Percentiles rank a stretch among this genome's conserved stretches.
Evolutionary conservation across 2,113 vertebrate species (phyloP).

Genomic region (Rhombomys opimus): DNA sequence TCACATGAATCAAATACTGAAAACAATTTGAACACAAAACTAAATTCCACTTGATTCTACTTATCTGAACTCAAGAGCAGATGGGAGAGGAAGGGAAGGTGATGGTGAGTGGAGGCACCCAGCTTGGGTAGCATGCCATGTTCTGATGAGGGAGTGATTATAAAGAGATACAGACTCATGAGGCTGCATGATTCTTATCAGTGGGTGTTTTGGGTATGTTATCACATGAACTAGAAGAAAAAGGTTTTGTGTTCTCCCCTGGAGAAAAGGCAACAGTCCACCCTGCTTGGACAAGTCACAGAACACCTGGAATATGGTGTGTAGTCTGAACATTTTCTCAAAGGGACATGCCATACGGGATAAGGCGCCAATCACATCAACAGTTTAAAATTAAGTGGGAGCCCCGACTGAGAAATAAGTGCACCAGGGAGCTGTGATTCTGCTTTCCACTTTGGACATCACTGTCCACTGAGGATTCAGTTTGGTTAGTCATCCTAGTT

Average conservation of each 20-base stretch:
- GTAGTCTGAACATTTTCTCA: too few species aligned
- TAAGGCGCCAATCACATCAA: not conserved
- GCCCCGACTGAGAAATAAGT: too few species aligned
- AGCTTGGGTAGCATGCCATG: not conserved
- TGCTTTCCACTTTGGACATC: not conserved
- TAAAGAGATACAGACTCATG: not conserved
- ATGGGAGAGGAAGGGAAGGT: not conserved
- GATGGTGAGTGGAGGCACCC: rapidly evolving
- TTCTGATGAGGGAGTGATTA: not conserved
- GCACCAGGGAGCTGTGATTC: not conserved
- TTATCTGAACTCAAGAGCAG: not conserved
- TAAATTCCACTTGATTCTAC: not conserved
- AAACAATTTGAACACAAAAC: not conserved
- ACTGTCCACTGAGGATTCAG: not conserved
- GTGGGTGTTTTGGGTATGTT: not conserved
- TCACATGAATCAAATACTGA: not conserved
- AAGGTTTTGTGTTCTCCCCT: not conserved
- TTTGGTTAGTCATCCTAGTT: not conserved
- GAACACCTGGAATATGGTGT: not conserved
- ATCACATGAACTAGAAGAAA: not conserved
- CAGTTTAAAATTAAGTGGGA: not conserved
- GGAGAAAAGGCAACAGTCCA: not conserved
- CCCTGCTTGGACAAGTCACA: not conserved
- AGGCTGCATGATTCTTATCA: not conserved
- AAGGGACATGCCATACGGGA: not conserved